A percentile compares a stretch with the other conserved stretches of the same genome.
Conservation (phyloP, 2,113 vertebrate species). For the Chaetodon auriga region DNA sequence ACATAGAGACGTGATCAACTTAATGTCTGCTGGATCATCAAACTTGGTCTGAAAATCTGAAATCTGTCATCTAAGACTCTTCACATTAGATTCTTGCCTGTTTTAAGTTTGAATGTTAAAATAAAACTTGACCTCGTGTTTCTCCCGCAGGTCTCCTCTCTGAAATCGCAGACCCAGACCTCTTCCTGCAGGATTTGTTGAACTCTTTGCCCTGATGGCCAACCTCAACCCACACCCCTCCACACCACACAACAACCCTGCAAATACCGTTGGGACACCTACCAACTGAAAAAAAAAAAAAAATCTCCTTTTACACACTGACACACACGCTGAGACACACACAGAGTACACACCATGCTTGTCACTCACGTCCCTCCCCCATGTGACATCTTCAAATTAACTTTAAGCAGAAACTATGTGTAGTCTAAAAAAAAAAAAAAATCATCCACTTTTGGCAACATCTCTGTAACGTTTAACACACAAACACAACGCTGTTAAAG, state of each 20-base stretch:
- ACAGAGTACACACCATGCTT: constrained; percentile 62
- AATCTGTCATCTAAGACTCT: not conserved
- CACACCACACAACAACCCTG: constrained; percentile 53
- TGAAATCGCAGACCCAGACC: constrained; percentile 92
- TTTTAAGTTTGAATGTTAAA: too few species aligned
- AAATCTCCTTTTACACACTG: constrained; percentile 43
- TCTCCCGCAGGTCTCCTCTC: constrained; percentile 90
- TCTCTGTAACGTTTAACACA: constrained; percentile 77
- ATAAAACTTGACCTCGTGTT: not conserved
- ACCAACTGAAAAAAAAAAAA: constrained; percentile 57
- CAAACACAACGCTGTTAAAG: constrained; percentile 53
- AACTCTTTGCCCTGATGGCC: constrained; percentile 94
- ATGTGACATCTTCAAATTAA: constrained; percentile 72
- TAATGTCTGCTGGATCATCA: not conserved
- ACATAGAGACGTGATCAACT: not conserved
- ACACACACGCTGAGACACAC: constrained; percentile 58
- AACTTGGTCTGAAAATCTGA: not conserved
- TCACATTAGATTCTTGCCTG: not conserved
- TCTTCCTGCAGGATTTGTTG: constrained; percentile 95
- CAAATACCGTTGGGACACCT: constrained; percentile 55
- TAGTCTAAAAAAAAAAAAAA: constrained; percentile 59
- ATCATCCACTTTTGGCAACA: constrained; percentile 66
- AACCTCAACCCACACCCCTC: constrained; percentile 41
- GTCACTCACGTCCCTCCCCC: constrained; percentile 57
- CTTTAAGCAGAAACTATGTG: constrained; percentile 71